Base-by-base conservation (phyloP, 2,797 vertebrate genomes). In the Malacoctenus gilli region DNA sequence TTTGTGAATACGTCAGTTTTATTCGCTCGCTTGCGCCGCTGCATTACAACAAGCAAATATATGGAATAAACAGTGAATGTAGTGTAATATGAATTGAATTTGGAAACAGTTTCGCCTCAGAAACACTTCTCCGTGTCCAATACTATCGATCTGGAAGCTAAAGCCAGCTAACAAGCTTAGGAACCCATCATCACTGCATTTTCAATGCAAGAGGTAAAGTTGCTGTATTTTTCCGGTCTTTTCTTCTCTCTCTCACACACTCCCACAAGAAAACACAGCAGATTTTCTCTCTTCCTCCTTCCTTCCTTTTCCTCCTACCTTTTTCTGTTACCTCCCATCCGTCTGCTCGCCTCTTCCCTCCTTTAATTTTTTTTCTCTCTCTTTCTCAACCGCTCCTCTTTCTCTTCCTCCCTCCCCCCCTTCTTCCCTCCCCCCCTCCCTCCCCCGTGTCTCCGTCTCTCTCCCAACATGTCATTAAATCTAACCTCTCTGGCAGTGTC, bases 391-490 rank as follows among this genome's bases (percentile, higher is more conserved):
- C 8, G 9, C 51, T 54, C 12, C 43, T 47, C 47, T 57, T 32
- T 58, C 35, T n/a, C 46, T 48, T 32, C n/a, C 22, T 18, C 50
- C 38, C 34, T 44, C 42, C 12, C 41, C 23, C 41, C 40, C 32
- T 15, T 18, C 66, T 74, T 47, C 54, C 39, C 42, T 11, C 43
- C 15, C 34, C 21, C n/a, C 13, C 59, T 43, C 46, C 40, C 58
- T 39, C 48, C 67, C 79, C 50, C 54, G 37, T 72, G 68, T 81
- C 75, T 77, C 68, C 80, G 42, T 75, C 77, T 80, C 67, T 71
- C 75, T 85, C 77, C 79, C 82, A 86, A 83, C 79, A 47, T 89
- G 83, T 89, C 83, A 89, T 89, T 89, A 89, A 86, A 62, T 85
- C 83, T 83, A 85, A 88, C 86, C 85, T 88, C 85, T 82, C 82